Percentiles rank a stretch among this genome's conserved stretches.
Conservation (phyloP, 2,113 vertebrate species). For the Ochotona curzoniae region DNA sequence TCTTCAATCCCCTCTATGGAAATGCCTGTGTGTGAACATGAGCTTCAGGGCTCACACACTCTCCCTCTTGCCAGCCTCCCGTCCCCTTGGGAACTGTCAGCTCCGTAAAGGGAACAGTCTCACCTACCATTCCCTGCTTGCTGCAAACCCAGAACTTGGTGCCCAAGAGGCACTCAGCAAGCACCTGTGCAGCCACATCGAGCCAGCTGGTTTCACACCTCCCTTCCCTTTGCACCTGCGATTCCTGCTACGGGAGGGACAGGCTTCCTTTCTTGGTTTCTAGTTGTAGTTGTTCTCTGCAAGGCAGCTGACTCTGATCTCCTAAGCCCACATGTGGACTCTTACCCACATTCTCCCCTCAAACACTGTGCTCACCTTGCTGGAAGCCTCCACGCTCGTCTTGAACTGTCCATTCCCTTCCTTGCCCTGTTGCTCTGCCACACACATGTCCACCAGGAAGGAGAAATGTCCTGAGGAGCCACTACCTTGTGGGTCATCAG, state of each 20-base stretch:
- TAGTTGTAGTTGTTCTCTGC: neutral
- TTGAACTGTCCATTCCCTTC: neutral
- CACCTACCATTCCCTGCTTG: neutral
- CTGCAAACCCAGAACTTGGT: neutral
- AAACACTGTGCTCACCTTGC: neutral
- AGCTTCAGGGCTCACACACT: neutral
- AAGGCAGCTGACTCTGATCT: neutral
- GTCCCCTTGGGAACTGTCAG: neutral
- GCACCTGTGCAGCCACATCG: neutral
- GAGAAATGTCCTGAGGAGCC: neutral
- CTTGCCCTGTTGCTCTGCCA: too few relatives aligned
- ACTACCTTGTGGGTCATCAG: neutral
- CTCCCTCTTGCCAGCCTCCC: too few relatives aligned
- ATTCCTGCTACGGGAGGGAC: neutral
- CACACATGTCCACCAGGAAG: too few relatives aligned
- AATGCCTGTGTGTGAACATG: neutral
- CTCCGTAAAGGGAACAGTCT: neutral
- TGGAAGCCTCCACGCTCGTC: neutral
- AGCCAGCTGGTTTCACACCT: neutral
- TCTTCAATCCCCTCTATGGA: neutral
- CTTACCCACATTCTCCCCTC: rapidly evolving
- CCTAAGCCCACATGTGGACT: neutral
- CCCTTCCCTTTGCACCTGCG: conserved; percentile 17
- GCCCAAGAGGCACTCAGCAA: neutral
- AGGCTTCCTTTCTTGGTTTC: neutral